Conservation (phyloP, 2,797 vertebrate species). For the Poecilia picta region DNA sequence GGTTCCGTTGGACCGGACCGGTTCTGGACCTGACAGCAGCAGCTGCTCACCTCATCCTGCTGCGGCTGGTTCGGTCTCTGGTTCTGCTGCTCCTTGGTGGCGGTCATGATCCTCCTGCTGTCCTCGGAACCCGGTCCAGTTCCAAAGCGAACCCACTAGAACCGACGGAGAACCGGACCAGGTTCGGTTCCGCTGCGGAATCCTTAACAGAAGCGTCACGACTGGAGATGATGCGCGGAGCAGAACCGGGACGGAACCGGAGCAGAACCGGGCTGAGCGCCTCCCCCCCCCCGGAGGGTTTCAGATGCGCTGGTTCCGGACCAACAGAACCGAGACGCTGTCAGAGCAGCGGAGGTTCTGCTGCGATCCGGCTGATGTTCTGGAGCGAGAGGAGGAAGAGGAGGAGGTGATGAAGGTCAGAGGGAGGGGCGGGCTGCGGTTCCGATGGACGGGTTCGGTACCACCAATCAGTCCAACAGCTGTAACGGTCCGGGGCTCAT, state of each 20-base stretch:
- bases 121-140: not conserved
- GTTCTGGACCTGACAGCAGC: not conserved
- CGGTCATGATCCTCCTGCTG: constrained; percentile 77
- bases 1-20: not conserved
- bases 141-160: not conserved
- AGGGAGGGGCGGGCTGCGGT: not conserved
- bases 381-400: not conserved
- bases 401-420: not conserved
- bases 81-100: constrained; percentile 88
- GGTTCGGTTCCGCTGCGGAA: constrained; percentile 51
- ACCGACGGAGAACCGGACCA: not conserved
- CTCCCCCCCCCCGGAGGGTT: constrained; percentile 31
- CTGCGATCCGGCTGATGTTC: not conserved
- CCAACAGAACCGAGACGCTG: not conserved
- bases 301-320: constrained; percentile 28
- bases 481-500: no score
- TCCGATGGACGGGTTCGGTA: not conserved
- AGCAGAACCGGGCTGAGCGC: constrained; percentile 38
- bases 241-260: constrained; percentile 20
- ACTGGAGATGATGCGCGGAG: constrained; percentile 47
- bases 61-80: constrained; percentile 68
- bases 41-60: constrained; percentile 73
- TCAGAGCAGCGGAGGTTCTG: not conserved
- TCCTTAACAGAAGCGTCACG: constrained; percentile 67
- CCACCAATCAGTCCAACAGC: no score